Base-by-base conservation (phyloP, 2,797 vertebrate species). In the Myotis planiceps region DNA sequence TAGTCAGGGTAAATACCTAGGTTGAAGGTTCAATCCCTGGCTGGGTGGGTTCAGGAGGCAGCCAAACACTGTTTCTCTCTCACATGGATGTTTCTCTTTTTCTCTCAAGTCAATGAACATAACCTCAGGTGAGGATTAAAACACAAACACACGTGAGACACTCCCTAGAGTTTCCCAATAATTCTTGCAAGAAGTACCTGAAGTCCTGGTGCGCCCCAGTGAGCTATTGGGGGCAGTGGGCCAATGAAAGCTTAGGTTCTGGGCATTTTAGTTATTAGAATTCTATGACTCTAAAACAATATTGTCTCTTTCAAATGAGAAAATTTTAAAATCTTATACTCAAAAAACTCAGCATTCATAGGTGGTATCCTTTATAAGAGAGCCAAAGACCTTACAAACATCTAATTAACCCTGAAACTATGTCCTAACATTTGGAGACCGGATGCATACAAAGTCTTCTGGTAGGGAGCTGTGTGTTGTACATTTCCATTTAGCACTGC, bases 251-350 rank as follows among this genome's bases (percentile, higher is more conserved):
- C 15, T 82, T 32, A 90, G 63, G n/a, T 82, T 86, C 10, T 45
- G 55, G 23, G 68, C 15, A 81, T 42, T 83, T 68, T 15, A 55
- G 21, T 51, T 60, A 51, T 16, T 65, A 85, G 3, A 89, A 79
- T 53, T 89, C 58, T 80, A 37, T 82, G 53, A 66, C 27, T 91
- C 23, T 71, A 69, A 92, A 93, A 82, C 2, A 91, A 5, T 23
- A 60, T 47, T 76, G 83, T 80, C 27, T 78, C 51, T 79, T 75
- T 66, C 32, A 92, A 91, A 83, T 68, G 94, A 85, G 65, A 76
- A 86, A 47, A 16, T 53, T 89, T 25, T 32, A 45, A 94, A 79
- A 84, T 65, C n/a, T 39, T 84, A 32, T 18, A 42, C 12, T 71
- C 32, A 88, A 63, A 42, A 27, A 79, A 92, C 42, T 81, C 49